These are phyloP conservation scores for Nothocercus nigrocapillus DNA, from an alignment of 2,113 vertebrate genomes.

Conservation along the genomic window DNA sequence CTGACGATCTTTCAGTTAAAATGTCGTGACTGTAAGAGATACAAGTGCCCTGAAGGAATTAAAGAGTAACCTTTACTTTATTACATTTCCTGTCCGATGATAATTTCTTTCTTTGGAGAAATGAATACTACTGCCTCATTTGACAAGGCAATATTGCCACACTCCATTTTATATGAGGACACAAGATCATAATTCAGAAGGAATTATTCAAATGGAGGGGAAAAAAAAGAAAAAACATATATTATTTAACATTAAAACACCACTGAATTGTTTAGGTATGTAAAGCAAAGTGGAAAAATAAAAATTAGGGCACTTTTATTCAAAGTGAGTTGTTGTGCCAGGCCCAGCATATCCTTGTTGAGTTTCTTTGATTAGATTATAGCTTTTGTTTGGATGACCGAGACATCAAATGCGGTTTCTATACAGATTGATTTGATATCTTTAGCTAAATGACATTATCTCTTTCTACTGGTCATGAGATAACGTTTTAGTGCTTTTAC, in stretches of 20 bases:
- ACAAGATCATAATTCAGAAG: neutral
- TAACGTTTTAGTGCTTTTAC: neutral
- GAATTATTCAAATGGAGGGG: neutral
- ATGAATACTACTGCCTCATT: neutral
- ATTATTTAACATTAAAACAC: conserved; percentile 15
- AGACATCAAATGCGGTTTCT: neutral
- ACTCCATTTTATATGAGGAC: neutral
- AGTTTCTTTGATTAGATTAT: neutral
- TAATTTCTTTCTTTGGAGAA: conserved; percentile 30
- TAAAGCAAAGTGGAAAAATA: neutral
- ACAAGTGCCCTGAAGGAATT: neutral
- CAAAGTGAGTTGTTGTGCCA: neutral
- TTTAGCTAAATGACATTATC: neutral
- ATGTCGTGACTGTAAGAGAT: neutral
- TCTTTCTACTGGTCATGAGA: neutral
- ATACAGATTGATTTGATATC: neutral
- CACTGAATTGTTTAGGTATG: neutral
- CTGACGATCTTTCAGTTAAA: conserved; percentile 18
- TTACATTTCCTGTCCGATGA: neutral
- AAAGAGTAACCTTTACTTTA: conserved; percentile 6
- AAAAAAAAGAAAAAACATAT: neutral
- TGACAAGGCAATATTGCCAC: neutral
- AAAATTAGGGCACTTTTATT: neutral
- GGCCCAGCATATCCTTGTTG: neutral
- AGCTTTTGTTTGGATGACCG: neutral